These are phyloP conservation scores for Salvelinus sp. DNA, from an alignment of 2,113 vertebrate genomes.

Conservation along the genomic window DNA sequence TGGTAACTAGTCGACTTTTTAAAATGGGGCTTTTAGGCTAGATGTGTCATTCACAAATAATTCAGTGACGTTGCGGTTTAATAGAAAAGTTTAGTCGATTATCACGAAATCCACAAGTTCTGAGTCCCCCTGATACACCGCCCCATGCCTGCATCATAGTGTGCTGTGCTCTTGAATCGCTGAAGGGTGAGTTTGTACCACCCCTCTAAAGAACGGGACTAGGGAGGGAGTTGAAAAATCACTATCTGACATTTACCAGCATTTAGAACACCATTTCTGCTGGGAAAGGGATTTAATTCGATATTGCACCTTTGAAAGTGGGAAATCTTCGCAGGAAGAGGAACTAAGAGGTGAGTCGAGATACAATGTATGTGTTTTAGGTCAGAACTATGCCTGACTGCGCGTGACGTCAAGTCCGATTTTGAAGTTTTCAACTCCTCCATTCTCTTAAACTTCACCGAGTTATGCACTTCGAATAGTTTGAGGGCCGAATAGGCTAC, in stretches of 20 bases:
- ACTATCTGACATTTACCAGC: slow-evolving; percentile 48
- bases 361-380: neutral
- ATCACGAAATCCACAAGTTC: neutral
- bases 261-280: slow-evolving; percentile 30
- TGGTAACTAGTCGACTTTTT: too few species aligned
- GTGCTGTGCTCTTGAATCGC: slow-evolving; percentile 7
- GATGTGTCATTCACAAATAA: too few species aligned
- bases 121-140: neutral
- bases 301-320: slow-evolving; percentile 15
- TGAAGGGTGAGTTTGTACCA: slow-evolving; percentile 54
- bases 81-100: neutral
- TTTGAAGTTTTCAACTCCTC: neutral
- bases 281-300: slow-evolving; percentile 37
- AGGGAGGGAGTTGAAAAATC: slow-evolving; percentile 31
- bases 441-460: neutral
- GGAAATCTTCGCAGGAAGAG: slow-evolving; percentile 16
- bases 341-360: slow-evolving; percentile 39
- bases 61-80: neutral
- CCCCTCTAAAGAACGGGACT: slow-evolving; percentile 30
- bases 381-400: neutral
- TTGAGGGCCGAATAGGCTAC: neutral
- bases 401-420: neutral
- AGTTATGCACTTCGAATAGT: neutral
- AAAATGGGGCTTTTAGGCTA: too few species aligned
- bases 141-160: slow-evolving; percentile 16